phyloP scores from a whole-genome alignment of 2,113 vertebrate species.

The Laterallus jamaicensis region DNA sequence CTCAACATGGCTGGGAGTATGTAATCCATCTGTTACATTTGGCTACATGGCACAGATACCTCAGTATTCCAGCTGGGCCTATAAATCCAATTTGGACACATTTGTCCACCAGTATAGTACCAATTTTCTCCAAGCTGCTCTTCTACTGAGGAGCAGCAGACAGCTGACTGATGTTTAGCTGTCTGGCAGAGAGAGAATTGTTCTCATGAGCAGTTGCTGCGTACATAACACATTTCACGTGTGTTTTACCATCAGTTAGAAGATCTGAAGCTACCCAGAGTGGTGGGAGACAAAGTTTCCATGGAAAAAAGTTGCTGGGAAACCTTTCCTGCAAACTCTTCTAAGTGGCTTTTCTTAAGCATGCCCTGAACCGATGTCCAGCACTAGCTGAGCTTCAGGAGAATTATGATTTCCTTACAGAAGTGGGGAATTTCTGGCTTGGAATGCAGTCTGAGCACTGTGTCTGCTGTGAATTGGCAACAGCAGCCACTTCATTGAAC shows the following conservation, averaged over 20 bases:
- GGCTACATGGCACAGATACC: constrained; percentile 5
- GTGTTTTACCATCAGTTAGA: neutral
- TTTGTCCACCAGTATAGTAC: neutral
- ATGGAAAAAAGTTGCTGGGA: neutral
- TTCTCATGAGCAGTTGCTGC: neutral
- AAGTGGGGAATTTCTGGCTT: neutral
- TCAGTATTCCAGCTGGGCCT: neutral
- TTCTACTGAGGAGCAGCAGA: neutral
- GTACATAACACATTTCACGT: rapidly evolving
- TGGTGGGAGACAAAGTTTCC: neutral
- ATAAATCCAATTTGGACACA: neutral
- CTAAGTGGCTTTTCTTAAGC: neutral
- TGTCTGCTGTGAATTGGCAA: neutral
- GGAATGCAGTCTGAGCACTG: neutral
- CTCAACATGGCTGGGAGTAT: neutral
- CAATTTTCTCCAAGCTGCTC: neutral
- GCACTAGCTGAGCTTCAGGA: neutral
- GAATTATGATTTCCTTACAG: neutral
- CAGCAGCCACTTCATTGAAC: rapidly evolving
- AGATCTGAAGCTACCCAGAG: neutral
- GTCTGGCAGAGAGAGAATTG: neutral
- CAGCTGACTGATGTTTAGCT: neutral
- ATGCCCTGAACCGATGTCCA: neutral
- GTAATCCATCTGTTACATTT: neutral
- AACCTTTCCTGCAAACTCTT: neutral